Evolutionary conservation across 2,797 vertebrate genomes (phyloP), one percentile per base, ranked within the genome.

Genomic region (Typhlichthys subterraneus): DNA sequence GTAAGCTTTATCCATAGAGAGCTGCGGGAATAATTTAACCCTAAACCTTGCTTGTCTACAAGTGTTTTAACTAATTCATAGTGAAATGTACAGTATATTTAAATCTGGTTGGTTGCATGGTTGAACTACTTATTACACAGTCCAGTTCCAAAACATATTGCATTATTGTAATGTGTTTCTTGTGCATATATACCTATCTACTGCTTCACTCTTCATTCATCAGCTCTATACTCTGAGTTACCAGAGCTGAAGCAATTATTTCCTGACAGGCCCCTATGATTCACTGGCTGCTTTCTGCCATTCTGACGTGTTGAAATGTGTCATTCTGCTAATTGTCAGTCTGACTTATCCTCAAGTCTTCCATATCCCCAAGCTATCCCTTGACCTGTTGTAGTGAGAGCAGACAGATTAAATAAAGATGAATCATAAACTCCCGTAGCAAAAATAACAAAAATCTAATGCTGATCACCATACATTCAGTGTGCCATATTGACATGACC

Each of bases 241-340:
- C 53, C 2, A 52, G 31, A 53, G 75, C 55, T 11, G 45, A 1
- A 61, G 50, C 31, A 50, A 79, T 73, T 89, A 87, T 90, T 90
- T 88, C 75, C 80, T 76, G 84, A 59, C 69, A 11, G 50, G 57
- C 73, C 67, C 66, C 75, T 29, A 42, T 88, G 87, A 88, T 82
- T 88, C 89, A 88, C 85, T 72, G 38, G 70, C 6, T 66, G 63
- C 59, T 75, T 67, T 83, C 78, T 60, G 75, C 70, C 71, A 68
- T 66, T 74, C 74, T 85, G 83, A 86, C 70, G 67, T 76, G 85
- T 79, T 75, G 59, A 76, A 72, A 85, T 87, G 85, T 87, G 87
- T 86, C 85, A 87, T 61, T 76, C 61, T 59, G 4, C 74, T 85
- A 88, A 88, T 87, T 84, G 77, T 86, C 84, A 84, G 73, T 79